Base-by-base conservation (phyloP, 1,140 invertebrate species). In the Procambarus virginalis region DNA sequence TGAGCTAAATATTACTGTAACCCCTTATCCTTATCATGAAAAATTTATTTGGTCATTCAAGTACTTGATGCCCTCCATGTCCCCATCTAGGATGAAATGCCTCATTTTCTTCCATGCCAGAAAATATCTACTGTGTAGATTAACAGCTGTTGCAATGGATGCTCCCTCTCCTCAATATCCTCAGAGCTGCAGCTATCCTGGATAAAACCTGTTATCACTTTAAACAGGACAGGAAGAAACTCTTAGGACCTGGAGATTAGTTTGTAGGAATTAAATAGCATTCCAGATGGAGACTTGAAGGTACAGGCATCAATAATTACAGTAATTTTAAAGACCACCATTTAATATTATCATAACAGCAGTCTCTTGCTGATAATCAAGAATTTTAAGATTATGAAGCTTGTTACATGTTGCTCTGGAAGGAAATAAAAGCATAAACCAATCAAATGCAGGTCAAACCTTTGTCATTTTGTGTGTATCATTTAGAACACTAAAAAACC, bases 101-200 rank as follows among this genome's bases (percentile, higher is more conserved):
- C n/a, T 73, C n/a, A 3, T 55, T 20, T 73, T 34, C 5, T 22
- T 73, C 22, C n/a, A 73, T 73, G 22, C 68, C 68, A 73, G 22
- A n/a, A 73, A 4, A 73, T 34, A 73, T 73, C 68, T 73, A 34
- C 68, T 73, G 22, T 73, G 68, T 73, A 73, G 68, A 73, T 22
- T 20, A 73, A 34, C n/a, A 34, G 68, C 68, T 73, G 68, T 3
- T 34, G 22, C n/a, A 73, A 34, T n/a, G 22, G 6, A 9, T 73
- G 68, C 5, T 73, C n/a, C 68, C n/a, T 34, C 68, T 73, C 68
- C n/a, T 34, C 20, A 34, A 8, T 20, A 17, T 34, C n/a, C 20
- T 22, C 34, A 34, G 68, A 73, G 68, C 22, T 73, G 68, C 68
- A 34, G 14, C 22, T 73, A 34, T 73, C 68, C 22, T 22, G 8